Base-by-base conservation (phyloP, 1,140 invertebrate genomes). In the Drosophila cardini region DNA sequence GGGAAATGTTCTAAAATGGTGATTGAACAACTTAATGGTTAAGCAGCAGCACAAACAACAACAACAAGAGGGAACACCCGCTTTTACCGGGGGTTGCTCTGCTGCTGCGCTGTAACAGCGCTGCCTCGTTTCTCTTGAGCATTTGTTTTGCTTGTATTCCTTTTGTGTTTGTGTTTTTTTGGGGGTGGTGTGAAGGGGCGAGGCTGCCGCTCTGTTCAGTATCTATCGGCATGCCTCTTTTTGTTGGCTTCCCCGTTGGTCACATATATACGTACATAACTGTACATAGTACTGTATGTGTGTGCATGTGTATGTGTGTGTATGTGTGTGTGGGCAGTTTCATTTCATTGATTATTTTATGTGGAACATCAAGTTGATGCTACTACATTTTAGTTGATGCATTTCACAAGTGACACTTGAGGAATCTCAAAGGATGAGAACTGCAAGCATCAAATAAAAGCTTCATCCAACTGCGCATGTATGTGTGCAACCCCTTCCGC, bases 281-380 rank as follows among this genome's bases (percentile, higher is more conserved):
- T n/a, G 15, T 48, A 50, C 15, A 46, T 56, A 53, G 15, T 0
- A 21, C 10, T n/a, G 34, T 45, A 13, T 55, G 18, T 36, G 15
- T 56, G 57, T 16, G 10, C 45, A 50, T 53, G n/a, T 38, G 4
- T 9, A n/a, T 40, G 43, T 63, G 8, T 32, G 1, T 53, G 36
- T 48, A 34, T 34, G 13, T 43, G 46, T 71, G 32, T 42, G 9
- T 55, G 43, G 61, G 30, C 55, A 63, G 46, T 65, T 72, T 80
- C 57, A 48, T 80, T 72, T 86, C 84, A 89, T 89, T 89, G 85
- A 89, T 89, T 89, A 89, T 89, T 89, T 79, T 72, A 50, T 62
- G 42, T 72, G 78, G 78, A 36, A 72, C 63, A 80, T 80, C 11
- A 48, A 63, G 36, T 57, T 50, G 26, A 58, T 64, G 58, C 60